Conservation (phyloP, 1,140 invertebrate genomes). For the Tenebrio molitor region DNA sequence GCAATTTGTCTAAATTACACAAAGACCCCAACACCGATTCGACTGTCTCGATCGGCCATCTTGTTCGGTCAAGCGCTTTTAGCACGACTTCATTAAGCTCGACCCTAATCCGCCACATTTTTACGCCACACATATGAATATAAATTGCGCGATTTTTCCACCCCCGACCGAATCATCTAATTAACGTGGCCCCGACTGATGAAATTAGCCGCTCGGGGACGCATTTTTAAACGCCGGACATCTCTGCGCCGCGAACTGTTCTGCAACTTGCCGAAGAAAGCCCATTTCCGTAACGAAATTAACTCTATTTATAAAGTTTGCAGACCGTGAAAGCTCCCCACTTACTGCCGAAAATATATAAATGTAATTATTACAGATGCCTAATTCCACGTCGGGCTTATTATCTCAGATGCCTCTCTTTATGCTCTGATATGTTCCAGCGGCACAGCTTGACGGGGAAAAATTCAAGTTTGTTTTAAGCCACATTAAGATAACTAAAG, state of each 20-base stretch:
- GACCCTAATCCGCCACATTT: constrained; percentile 29
- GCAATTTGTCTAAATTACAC: constrained; percentile 38
- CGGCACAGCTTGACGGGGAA: background rate
- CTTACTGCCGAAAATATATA: constrained; percentile 15
- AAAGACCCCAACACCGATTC: constrained; percentile 22
- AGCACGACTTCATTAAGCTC: constrained; percentile 24
- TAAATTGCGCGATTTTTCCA: constrained; percentile 31
- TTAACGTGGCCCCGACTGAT: background rate
- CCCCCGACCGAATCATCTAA: constrained; percentile 7
- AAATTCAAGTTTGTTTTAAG: constrained; percentile 22
- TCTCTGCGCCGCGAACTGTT: constrained; percentile 9
- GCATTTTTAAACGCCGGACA: too few relatives aligned
- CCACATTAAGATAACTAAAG: constrained; percentile 14
- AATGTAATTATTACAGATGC: constrained; percentile 28
- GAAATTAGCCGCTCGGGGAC: too few relatives aligned
- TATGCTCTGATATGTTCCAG: background rate
- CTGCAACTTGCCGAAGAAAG: constrained; percentile 25
- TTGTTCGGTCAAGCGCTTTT: constrained; percentile 36
- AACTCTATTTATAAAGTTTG: constrained; percentile 32
- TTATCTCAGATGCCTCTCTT: constrained; percentile 21
- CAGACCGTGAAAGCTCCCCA: constrained; percentile 21
- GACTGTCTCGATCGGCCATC: constrained; percentile 30
- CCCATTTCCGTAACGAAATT: constrained; percentile 35
- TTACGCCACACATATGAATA: constrained; percentile 19
- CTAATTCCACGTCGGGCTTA: constrained; percentile 1